Evolutionary conservation across 2,888 invertebrate genomes (phyloP), one percentile per base, ranked within the genome.

Genomic region (Oeneis ivallda): DNA sequence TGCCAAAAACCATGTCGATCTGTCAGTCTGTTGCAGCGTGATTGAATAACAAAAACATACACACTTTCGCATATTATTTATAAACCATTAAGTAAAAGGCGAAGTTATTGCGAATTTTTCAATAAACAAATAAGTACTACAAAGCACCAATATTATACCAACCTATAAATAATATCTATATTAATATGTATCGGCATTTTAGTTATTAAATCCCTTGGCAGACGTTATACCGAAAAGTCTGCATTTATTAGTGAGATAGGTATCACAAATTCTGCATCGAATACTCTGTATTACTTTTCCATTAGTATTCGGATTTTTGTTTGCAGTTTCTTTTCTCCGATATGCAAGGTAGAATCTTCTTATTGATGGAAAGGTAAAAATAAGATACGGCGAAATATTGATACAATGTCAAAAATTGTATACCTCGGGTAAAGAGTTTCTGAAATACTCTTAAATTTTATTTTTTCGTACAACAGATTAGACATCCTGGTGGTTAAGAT

Each of bases 231-330:
- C 67, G 65, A 37, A 13, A 47, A 52, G 17, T 26, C 58, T 49
- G 32, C 50, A 49, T 17, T 52, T 58, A 60, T 49, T 49, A 57
- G 65, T 66, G 65, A 72, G 75, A 77, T 77, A 72, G 75, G 76
- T 77, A 78, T 76, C 74, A 69, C 70, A 74, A 74, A 74, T 76
- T 76, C 76, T 75, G 77, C 76, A 75, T 75, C 71, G 66, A 71
- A 75, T 73, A 68, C 72, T 63, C 69, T 72, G 75, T 79, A 79
- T 80, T 79, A 79, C 80, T 81, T 80, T 80, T 81, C 79, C 77
- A 81, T 82, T 79, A 80, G 74, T 75, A 74, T 73, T 79, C 75
- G 69, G 73, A 76, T 79, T 78, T 77, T 77, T 76, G 76, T 77
- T 77, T 74, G 73, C 69, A 66, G 72, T 71, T 74, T 72, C 67